Conservation (phyloP, 2,113 vertebrate species). For the Protobothrops mucrosquamatus region DNA sequence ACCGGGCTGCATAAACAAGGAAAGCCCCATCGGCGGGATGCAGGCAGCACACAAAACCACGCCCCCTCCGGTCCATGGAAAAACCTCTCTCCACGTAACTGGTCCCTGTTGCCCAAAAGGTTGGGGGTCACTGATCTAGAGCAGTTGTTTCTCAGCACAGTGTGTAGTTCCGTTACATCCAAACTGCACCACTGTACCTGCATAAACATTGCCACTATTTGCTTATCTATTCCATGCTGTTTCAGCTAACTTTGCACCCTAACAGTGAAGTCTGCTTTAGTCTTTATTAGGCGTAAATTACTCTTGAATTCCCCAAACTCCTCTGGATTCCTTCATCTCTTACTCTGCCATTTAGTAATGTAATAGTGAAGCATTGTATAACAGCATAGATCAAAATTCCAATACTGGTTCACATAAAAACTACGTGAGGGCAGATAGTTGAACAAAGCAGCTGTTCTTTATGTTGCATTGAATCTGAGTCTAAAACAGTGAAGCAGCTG, state of each 20-base stretch:
- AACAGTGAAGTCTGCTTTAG: neutral
- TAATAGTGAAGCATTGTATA: neutral
- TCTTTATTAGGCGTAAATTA: neutral
- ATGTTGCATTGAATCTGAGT: neutral
- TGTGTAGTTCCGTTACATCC: neutral
- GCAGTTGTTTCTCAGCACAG: neutral
- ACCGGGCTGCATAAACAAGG: too few species aligned
- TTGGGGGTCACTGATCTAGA: neutral
- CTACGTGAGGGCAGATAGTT: neutral
- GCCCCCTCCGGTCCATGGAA: too few species aligned
- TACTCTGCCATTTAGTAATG: neutral
- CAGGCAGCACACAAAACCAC: too few species aligned
- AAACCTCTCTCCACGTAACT: too few species aligned
- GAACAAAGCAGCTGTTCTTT: neutral
- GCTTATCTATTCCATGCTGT: neutral
- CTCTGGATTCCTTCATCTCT: neutral
- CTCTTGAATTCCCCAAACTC: neutral
- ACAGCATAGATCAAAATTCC: neutral
- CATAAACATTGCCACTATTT: neutral
- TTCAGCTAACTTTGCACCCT: neutral
- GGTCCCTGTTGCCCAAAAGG: too few species aligned
- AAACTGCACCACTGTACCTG: neutral
- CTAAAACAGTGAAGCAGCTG: neutral
- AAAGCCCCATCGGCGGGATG: too few species aligned
- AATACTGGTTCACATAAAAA: neutral